A percentile compares a stretch with the other conserved stretches of the same genome.
phyloP scores from a whole-genome alignment of 2,113 vertebrate species.

The Aptenodytes forsteri region DNA sequence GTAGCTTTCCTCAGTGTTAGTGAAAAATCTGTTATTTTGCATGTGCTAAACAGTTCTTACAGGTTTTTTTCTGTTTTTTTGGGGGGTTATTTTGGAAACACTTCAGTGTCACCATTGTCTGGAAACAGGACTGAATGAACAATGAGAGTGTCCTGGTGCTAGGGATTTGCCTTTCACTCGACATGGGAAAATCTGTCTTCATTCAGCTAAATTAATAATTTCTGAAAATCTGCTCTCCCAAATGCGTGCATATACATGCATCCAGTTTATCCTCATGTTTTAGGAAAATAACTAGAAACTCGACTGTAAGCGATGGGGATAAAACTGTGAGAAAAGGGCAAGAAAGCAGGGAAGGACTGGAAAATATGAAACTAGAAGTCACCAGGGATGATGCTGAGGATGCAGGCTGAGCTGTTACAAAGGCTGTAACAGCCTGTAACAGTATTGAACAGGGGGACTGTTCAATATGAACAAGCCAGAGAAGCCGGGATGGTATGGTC shows the following conservation, averaged over 20 bases:
- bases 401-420: neutral
- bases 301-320: neutral
- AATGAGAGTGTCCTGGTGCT: neutral
- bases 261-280: neutral
- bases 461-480: neutral
- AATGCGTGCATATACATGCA: rapidly evolving
- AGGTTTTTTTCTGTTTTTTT: neutral
- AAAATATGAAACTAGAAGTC: neutral
- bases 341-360: neutral
- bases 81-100: neutral
- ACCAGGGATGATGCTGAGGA: neutral
- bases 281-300: neutral
- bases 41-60: neutral
- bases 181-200: neutral
- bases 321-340: neutral
- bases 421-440: neutral
- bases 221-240: neutral
- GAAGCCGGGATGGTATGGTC: rapidly evolving
- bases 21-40: neutral
- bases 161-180: neutral
- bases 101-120: neutral
- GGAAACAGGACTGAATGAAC: neutral
- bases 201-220: neutral
- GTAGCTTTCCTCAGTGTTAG: neutral
- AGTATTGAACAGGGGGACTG: neutral